These are phyloP conservation scores for Cairina moschata DNA, from an alignment of 2,113 vertebrate species.

Conservation along the genomic window DNA sequence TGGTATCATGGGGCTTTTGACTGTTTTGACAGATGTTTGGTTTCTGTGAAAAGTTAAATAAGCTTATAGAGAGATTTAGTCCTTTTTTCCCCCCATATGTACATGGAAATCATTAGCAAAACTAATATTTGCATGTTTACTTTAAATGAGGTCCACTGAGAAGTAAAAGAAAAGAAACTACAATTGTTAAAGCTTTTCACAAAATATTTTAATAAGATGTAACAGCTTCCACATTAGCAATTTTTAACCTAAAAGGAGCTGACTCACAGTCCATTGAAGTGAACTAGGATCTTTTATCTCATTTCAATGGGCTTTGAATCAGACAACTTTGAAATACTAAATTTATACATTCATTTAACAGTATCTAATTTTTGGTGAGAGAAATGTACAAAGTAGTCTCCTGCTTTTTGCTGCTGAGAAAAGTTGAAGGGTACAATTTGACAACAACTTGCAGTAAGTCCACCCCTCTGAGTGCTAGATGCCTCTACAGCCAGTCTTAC, in stretches of 20 bases:
- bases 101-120: neutral
- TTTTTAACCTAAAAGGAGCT: conserved; percentile 48
- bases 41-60: conserved; percentile 49
- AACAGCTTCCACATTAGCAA: conserved; percentile 46
- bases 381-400: conserved; percentile 37
- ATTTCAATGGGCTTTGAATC: conserved; percentile 36
- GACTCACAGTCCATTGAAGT: conserved; percentile 12
- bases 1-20: neutral
- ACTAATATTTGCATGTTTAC: neutral
- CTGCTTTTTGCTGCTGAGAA: conserved; percentile 31
- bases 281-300: neutral
- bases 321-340: conserved; percentile 17
- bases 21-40: conserved; percentile 47
- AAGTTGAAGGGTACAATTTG: conserved; percentile 3
- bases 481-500: neutral
- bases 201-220: conserved; percentile 65
- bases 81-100: neutral
- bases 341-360: conserved; percentile 57
- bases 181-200: conserved; percentile 49
- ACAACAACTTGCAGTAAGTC: neutral
- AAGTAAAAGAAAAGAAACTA: conserved; percentile 34
- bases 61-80: neutral
- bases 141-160: neutral
- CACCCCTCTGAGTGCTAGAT: neutral
- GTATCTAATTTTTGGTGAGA: conserved; percentile 40